These are phyloP conservation scores for Chionoecetes opilio DNA, from an alignment of 1,140 invertebrate species.

Conservation along the genomic window DNA sequence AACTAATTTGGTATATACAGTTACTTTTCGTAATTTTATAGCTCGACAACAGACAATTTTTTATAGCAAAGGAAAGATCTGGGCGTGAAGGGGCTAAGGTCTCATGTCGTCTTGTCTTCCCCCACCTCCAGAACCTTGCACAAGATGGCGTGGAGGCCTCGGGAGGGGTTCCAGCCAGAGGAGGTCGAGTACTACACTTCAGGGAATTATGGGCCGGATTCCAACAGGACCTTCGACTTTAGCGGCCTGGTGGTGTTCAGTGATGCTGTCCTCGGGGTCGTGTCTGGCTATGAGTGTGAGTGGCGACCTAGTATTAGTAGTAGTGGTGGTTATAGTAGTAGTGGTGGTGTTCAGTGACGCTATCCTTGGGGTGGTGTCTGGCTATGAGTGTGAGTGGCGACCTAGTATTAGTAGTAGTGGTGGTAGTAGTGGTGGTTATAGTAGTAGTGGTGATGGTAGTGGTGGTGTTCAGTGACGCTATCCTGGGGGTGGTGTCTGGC, in stretches of 20 bases:
- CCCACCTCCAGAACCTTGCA: conserved; percentile 81
- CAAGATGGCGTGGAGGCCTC: conserved; percentile 81
- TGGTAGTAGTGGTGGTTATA: no score
- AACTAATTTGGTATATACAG: no score
- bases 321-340: no score
- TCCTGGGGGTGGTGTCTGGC: conserved; percentile 82
- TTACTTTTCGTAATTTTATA: no score
- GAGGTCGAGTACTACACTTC: conserved; percentile 83
- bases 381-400: no score
- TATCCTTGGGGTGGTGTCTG: conserved; percentile 80
- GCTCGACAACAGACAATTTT: no score
- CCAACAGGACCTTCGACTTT: conserved; percentile 83
- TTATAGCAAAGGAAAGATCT: no score
- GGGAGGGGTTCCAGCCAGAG: conserved; percentile 83
- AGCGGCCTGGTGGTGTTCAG: conserved; percentile 84
- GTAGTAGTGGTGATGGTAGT: no score
- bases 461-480: conserved; percentile 84
- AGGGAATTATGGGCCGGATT: conserved; percentile 83
- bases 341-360: conserved; percentile 84
- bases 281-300: conserved; percentile 80
- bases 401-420: no score
- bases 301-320: no score
- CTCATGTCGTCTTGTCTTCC: no score
- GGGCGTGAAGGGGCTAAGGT: no score
- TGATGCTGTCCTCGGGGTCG: conserved; percentile 82